Percentiles rank a stretch among this genome's conserved stretches.
phyloP scores from a whole-genome alignment of 2,797 vertebrate species.

The Synaphobranchus kaupii region DNA sequence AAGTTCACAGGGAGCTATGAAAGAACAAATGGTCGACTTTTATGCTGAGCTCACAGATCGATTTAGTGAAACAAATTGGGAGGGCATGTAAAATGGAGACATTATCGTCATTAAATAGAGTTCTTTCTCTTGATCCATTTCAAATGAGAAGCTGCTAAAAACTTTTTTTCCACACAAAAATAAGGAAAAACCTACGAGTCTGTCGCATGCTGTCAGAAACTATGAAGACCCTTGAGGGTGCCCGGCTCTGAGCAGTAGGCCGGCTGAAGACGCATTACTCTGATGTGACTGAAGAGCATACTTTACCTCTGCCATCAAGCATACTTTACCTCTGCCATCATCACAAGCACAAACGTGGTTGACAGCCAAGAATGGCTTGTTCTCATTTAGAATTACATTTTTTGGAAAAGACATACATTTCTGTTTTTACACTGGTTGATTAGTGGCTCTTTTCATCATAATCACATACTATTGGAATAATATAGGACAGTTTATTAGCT shows the following conservation, averaged over 20 bases:
- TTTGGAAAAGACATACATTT: background rate
- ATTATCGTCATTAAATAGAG: slow-evolving; percentile 74
- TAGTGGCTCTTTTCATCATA: background rate
- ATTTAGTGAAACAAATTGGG: slow-evolving; percentile 72
- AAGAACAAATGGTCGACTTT: slow-evolving; percentile 70
- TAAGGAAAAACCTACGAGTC: slow-evolving; percentile 41
- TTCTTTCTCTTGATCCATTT: slow-evolving; percentile 53
- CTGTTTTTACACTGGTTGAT: too few species aligned
- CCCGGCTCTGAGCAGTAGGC: background rate
- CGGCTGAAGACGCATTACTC: background rate
- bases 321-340: background rate
- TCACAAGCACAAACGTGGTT: slow-evolving; percentile 30
- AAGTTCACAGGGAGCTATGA: slow-evolving; percentile 33
- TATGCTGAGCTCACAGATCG: slow-evolving; percentile 65
- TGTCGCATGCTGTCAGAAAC: slow-evolving; percentile 53
- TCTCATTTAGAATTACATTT: slow-evolving; percentile 10
- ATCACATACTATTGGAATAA: background rate
- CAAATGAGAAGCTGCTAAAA: slow-evolving; percentile 29
- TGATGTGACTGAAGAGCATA: background rate
- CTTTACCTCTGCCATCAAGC: background rate
- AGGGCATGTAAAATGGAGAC: slow-evolving; percentile 71
- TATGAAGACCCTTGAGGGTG: slow-evolving; percentile 36
- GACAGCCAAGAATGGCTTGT: slow-evolving; percentile 57
- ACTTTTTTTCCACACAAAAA: slow-evolving; percentile 47
- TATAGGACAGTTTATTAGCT: too few species aligned